These are phyloP conservation scores for Formica exsecta DNA, from an alignment of 1,140 invertebrate species.

Conservation along the genomic window DNA sequence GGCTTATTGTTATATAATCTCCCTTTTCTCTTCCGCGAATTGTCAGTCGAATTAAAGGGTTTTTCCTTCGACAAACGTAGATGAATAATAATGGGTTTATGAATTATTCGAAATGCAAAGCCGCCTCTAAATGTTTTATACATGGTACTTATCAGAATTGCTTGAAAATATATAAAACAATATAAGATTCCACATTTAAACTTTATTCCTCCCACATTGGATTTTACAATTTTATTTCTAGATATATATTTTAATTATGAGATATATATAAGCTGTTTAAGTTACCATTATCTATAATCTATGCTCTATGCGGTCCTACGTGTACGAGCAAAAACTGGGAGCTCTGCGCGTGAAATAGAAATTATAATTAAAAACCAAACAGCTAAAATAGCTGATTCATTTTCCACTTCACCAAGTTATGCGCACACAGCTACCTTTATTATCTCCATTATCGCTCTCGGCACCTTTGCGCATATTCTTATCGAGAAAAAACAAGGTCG, in stretches of 20 bases:
- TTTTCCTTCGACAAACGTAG: neutral
- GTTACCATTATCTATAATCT: too few species aligned
- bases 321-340: neutral
- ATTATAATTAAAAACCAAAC: neutral
- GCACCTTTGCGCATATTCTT: neutral
- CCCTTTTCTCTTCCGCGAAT: neutral
- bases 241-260: too few species aligned
- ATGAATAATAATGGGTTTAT: neutral
- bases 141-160: too few species aligned
- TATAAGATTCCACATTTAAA: too few species aligned
- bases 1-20: slow-evolving; percentile 9
- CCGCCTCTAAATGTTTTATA: too few species aligned
- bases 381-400: neutral
- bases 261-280: too few species aligned
- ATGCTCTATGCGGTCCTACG: neutral
- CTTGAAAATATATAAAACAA: too few species aligned
- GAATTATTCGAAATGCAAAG: neutral
- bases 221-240: too few species aligned
- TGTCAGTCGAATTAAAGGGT: neutral
- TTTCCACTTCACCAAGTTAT: neutral
- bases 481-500: neutral
- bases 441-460: neutral
- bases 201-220: too few species aligned
- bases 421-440: neutral
- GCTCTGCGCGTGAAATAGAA: neutral